These are phyloP conservation scores for Eulemur macaco DNA, from an alignment of 2,113 vertebrate species.

Conservation along the genomic window DNA sequence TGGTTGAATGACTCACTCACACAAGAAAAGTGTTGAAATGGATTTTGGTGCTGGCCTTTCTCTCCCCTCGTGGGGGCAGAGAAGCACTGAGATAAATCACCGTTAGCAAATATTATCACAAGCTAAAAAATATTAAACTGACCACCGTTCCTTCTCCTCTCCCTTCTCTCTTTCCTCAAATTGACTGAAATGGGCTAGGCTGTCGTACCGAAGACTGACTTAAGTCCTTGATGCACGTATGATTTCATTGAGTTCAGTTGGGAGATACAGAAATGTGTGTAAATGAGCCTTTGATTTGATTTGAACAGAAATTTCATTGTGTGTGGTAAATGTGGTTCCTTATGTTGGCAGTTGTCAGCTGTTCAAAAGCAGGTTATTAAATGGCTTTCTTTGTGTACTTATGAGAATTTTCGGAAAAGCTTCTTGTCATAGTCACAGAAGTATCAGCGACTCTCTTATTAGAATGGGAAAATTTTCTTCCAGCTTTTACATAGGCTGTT, in stretches of 20 bases:
- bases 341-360: neutral
- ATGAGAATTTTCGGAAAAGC: slow-evolving; percentile 20
- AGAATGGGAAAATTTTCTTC: neutral
- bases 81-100: slow-evolving; percentile 19
- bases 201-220: neutral
- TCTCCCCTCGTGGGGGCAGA: neutral
- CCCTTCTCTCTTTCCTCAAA: neutral
- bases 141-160: neutral
- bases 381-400: neutral
- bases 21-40: neutral
- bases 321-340: neutral
- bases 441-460: neutral
- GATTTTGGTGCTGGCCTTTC: slow-evolving; percentile 25
- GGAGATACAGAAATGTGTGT: neutral
- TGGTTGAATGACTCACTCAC: slow-evolving; percentile 33
- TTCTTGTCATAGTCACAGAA: slow-evolving; percentile 39
- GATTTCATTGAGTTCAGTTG: slow-evolving; percentile 7
- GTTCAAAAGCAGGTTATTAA: slow-evolving; percentile 40
- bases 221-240: neutral
- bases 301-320: slow-evolving; percentile 43
- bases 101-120: neutral
- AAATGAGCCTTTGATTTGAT: neutral
- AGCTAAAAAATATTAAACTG: neutral
- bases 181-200: neutral
- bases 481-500: neutral